Evolutionary conservation across 2,113 vertebrate genomes (phyloP).

Genomic region (Chaenogobius annularis): DNA sequence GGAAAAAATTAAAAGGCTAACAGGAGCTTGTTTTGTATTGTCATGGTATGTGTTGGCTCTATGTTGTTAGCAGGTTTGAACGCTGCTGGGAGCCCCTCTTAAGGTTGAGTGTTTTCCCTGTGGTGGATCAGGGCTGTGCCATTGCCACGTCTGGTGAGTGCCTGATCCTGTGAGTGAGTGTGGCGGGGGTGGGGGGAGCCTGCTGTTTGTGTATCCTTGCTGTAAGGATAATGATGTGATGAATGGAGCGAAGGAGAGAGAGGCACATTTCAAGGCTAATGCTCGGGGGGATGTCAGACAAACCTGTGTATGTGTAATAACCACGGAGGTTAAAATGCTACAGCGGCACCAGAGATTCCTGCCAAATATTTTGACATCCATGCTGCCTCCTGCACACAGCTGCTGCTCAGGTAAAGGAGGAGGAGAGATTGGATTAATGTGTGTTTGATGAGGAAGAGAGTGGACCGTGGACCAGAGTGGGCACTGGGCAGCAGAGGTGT

Average conservation of each 20-base stretch:
- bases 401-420: slow-evolving; percentile 62
- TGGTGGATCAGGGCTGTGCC: slow-evolving; percentile 44
- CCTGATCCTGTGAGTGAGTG: slow-evolving; percentile 53
- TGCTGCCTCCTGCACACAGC: slow-evolving; percentile 71
- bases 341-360: slow-evolving; percentile 68
- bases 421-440: slow-evolving; percentile 64
- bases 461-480: slow-evolving; percentile 47
- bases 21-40: slow-evolving; percentile 49
- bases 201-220: slow-evolving; percentile 66
- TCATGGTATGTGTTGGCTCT: slow-evolving; percentile 16
- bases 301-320: slow-evolving; percentile 75
- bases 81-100: slow-evolving; percentile 44
- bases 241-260: slow-evolving; percentile 50
- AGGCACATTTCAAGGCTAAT: slow-evolving; percentile 70
- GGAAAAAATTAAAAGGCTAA: slow-evolving; percentile 32
- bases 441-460: slow-evolving; percentile 56
- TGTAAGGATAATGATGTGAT: slow-evolving; percentile 70
- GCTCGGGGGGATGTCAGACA: slow-evolving; percentile 74
- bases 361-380: slow-evolving; percentile 77
- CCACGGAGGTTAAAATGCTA: slow-evolving; percentile 75
- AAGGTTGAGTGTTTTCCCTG: slow-evolving; percentile 16
- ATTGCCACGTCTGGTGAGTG: slow-evolving; percentile 40
- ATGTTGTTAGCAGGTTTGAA: slow-evolving; percentile 24
- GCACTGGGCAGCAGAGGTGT: slow-evolving; percentile 61
- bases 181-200: slow-evolving; percentile 27